These are phyloP conservation scores for Aelia acuminata DNA, from an alignment of 2,888 invertebrate species.

Conservation along the genomic window DNA sequence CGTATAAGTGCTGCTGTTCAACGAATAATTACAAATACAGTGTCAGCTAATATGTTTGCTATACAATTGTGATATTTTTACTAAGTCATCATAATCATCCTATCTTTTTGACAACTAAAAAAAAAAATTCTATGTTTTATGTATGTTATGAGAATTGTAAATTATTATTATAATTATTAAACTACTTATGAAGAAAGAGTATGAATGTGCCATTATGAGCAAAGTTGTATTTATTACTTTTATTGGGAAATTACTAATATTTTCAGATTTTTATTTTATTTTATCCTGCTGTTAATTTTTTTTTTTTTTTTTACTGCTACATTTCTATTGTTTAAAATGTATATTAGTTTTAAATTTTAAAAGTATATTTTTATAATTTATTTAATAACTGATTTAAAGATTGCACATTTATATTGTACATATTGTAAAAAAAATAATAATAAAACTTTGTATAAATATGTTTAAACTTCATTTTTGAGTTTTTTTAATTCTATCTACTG, in stretches of 20 bases:
- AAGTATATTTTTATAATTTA: constrained; percentile 42
- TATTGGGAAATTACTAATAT: constrained; percentile 43
- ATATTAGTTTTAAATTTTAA: constrained; percentile 17
- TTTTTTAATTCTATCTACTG: no score
- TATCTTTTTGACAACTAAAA: constrained; percentile 9
- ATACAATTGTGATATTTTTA: constrained; percentile 52
- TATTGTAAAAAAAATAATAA: constrained; percentile 44
- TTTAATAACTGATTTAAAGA: not conserved
- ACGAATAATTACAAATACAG: constrained; percentile 12
- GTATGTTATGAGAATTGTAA: constrained; percentile 34
- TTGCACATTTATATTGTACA: constrained; percentile 49
- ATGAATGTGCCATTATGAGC: constrained; percentile 37
- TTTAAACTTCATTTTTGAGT: not conserved
- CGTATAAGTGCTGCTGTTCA: not conserved
- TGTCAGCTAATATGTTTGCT: not conserved
- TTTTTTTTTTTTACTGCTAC: not conserved
- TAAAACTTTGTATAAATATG: constrained; percentile 41
- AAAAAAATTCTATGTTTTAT: not conserved
- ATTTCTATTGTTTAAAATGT: constrained; percentile 19
- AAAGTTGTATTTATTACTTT: not conserved
- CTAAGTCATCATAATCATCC: constrained; percentile 42
- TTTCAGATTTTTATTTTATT: no score
- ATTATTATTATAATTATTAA: not conserved
- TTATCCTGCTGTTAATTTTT: not conserved
- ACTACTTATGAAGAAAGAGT: constrained; percentile 13